phyloP scores from a whole-genome alignment of 1,140 invertebrate genomes.

The Pteromalus puparum region DNA sequence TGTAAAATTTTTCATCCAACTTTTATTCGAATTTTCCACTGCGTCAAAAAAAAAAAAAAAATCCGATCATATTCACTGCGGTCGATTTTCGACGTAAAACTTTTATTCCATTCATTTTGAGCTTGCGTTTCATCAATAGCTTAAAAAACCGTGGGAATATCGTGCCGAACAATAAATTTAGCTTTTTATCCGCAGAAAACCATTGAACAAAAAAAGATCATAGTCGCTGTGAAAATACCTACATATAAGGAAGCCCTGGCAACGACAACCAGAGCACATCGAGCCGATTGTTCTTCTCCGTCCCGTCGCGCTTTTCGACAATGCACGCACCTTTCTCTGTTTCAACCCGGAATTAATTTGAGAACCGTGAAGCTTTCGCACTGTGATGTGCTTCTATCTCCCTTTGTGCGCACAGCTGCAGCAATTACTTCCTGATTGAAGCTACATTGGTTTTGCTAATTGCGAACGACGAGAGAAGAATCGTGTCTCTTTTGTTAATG shows the following conservation, averaged over 20 bases:
- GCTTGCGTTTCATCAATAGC: too few relatives aligned
- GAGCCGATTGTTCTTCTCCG: slow-evolving; percentile 24
- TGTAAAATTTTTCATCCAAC: too few relatives aligned
- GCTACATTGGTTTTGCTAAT: too few relatives aligned
- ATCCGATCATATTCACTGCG: too few relatives aligned
- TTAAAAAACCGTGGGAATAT: neutral
- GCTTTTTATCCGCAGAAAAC: too few relatives aligned
- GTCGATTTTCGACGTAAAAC: neutral
- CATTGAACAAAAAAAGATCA: neutral
- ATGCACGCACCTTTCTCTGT: slow-evolving; percentile 24
- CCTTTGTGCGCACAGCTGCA: neutral
- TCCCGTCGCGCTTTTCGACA: neutral
- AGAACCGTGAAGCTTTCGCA: neutral
- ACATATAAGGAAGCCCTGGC: neutral
- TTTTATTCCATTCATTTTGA: neutral
- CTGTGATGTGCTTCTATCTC: neutral
- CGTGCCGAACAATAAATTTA: neutral
- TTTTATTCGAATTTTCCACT: too few relatives aligned
- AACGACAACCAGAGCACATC: slow-evolving; percentile 36
- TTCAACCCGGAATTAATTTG: slow-evolving; percentile 36
- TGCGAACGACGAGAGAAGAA: too few relatives aligned
- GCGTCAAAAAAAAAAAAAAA: too few relatives aligned
- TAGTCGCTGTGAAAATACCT: neutral
- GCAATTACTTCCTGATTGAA: neutral
- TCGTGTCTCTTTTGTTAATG: too few relatives aligned